Conservation (phyloP, 1,140 invertebrate genomes). For the Drosophila repleta region DNA sequence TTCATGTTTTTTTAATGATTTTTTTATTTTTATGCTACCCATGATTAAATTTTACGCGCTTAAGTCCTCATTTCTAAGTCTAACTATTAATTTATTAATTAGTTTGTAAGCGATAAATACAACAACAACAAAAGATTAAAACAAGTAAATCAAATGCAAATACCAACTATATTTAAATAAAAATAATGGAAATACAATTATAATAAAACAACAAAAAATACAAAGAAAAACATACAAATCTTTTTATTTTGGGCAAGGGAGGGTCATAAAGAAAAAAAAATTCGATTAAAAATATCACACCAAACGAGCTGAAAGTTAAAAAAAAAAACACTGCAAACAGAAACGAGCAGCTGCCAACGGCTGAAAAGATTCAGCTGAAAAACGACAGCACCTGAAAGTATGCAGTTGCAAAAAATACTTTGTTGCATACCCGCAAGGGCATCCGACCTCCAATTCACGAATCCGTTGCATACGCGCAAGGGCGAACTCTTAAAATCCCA, state of each 20-base stretch:
- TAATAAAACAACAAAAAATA: constrained; percentile 63
- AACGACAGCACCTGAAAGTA: no score
- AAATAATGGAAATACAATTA: constrained; percentile 74
- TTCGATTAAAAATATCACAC: no score
- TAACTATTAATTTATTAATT: constrained; percentile 83
- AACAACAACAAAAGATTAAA: constrained; percentile 67
- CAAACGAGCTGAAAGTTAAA: no score
- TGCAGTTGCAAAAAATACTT: not conserved
- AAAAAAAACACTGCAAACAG: no score
- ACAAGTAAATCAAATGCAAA: constrained; percentile 72
- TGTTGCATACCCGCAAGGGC: not conserved
- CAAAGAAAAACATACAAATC: constrained; percentile 18
- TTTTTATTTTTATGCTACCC: constrained; percentile 39
- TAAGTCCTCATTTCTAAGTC: constrained; percentile 69
- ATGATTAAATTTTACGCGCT: constrained; percentile 68
- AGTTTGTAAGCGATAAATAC: constrained; percentile 65
- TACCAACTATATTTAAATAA: constrained; percentile 66
- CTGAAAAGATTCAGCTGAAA: no score
- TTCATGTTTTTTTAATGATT: constrained; percentile 13
- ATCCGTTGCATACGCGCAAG: not conserved
- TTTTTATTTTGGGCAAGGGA: not conserved
- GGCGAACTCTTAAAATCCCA: not conserved
- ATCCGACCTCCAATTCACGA: not conserved
- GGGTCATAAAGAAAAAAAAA: no score
- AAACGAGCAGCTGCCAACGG: no score